Evolutionary conservation across 2,888 invertebrate genomes (phyloP).

Genomic region (Charanyca ferruginea): DNA sequence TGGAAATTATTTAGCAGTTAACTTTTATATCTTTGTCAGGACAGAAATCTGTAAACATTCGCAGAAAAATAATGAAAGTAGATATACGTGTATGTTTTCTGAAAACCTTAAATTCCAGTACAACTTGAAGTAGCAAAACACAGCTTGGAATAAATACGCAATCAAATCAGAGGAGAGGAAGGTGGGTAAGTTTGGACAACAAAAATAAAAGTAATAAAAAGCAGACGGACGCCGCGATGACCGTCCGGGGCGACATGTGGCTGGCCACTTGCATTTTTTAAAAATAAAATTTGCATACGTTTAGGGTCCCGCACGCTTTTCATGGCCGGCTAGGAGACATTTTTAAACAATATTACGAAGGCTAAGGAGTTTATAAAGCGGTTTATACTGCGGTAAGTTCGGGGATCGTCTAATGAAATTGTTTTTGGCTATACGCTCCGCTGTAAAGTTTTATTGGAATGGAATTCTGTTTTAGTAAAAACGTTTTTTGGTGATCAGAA

Average conservation of each 20-base stretch:
- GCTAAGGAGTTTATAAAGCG: constrained; percentile 70
- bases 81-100: constrained; percentile 9
- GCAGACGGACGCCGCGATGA: constrained; percentile 67
- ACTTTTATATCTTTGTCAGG: neutral
- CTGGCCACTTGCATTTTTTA: constrained; percentile 86
- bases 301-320: constrained; percentile 74
- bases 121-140: constrained; percentile 59
- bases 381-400: constrained; percentile 65
- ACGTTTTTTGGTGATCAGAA: constrained; percentile 58
- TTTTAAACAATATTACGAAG: constrained; percentile 69
- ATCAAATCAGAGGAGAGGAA: constrained; percentile 72
- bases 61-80: constrained; percentile 1
- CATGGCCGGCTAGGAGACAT: constrained; percentile 62
- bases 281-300: constrained; percentile 89
- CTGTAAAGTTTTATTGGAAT: constrained; percentile 66
- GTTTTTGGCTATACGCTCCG: constrained; percentile 69
- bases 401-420: constrained; percentile 78
- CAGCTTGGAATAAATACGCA: constrained; percentile 74
- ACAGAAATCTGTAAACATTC: neutral
- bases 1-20: too few species aligned
- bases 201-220: constrained; percentile 78
- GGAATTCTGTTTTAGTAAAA: constrained; percentile 60
- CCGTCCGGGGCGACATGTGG: constrained; percentile 83
- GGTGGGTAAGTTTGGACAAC: constrained; percentile 73
- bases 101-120: constrained; percentile 25